phyloP scores from a whole-genome alignment of 2,888 invertebrate genomes.

The Drosophila longiperda region DNA sequence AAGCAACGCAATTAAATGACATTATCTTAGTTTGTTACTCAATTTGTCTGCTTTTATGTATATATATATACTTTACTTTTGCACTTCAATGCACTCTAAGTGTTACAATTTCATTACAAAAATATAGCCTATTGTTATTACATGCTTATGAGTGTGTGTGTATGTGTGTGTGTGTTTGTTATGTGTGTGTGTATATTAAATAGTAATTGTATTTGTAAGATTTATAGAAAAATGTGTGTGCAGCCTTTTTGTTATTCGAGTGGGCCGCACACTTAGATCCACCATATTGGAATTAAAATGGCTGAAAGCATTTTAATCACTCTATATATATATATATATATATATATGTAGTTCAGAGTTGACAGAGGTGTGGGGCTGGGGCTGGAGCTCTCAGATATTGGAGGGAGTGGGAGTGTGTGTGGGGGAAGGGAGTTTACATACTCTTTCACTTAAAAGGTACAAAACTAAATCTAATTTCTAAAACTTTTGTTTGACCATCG shows the following conservation, averaged over 20 bases:
- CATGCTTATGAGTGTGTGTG: conserved; percentile 29
- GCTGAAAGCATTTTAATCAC: conserved; percentile 22
- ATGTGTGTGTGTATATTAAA: conserved; percentile 35
- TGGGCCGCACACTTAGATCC: conserved; percentile 44
- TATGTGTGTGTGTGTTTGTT: conserved; percentile 11
- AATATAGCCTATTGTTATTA: conserved; percentile 73
- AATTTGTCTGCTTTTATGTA: conserved; percentile 12
- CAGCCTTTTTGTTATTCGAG: conserved; percentile 70
- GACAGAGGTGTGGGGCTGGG: background rate
- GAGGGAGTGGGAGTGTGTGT: background rate
- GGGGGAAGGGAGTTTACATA: conserved; percentile 22
- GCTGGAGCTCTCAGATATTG: background rate
- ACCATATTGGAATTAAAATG: conserved; percentile 35
- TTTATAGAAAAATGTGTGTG: conserved; percentile 51
- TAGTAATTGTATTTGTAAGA: conserved; percentile 62
- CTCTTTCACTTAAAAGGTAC: conserved; percentile 29
- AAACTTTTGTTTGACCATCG: conserved; percentile 43
- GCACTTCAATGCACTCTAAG: conserved; percentile 69
- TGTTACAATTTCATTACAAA: conserved; percentile 75
- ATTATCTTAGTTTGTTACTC: conserved; percentile 14
- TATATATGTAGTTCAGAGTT: conserved; percentile 15
- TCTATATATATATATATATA: conserved; percentile 10
- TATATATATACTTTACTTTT: conserved; percentile 63
- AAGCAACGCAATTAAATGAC: conserved; percentile 1
- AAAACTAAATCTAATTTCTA: conserved; percentile 46